Conservation (phyloP, 2,888 invertebrate species). For the Drosophila eohydei region DNA sequence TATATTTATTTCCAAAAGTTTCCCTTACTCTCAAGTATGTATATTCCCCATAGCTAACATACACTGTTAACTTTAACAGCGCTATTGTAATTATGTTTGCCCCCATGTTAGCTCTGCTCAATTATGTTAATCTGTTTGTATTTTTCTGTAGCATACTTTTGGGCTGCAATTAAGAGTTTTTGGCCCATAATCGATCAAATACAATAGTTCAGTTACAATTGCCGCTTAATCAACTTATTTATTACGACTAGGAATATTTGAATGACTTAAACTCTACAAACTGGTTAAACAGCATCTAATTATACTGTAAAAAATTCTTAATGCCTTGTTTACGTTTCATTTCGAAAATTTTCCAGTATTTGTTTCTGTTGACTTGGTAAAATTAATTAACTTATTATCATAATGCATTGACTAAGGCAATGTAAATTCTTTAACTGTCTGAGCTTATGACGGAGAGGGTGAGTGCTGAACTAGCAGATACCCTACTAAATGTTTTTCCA, state of each 20-base stretch:
- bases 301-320: slow-evolving; percentile 4
- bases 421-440: neutral
- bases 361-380: neutral
- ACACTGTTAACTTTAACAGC: slow-evolving; percentile 9
- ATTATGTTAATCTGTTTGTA: slow-evolving; percentile 5
- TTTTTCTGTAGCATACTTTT: slow-evolving; percentile 11
- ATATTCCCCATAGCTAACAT: too few species aligned
- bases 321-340: slow-evolving; percentile 15
- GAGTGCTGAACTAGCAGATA: neutral
- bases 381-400: slow-evolving; percentile 19
- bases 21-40: neutral
- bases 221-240: neutral
- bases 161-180: slow-evolving; percentile 10
- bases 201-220: neutral
- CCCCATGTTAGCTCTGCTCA: neutral
- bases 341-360: slow-evolving; percentile 14
- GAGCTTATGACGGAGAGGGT: neutral
- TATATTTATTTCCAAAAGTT: neutral
- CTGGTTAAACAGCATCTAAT: slow-evolving; percentile 8
- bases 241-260: neutral
- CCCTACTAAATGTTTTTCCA: neutral
- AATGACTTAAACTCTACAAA: slow-evolving; percentile 4
- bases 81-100: slow-evolving; percentile 3
- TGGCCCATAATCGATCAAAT: neutral
- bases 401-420: slow-evolving; percentile 5